phyloP scores from a whole-genome alignment of 2,113 vertebrate genomes.

The Macquaria ambigua region DNA sequence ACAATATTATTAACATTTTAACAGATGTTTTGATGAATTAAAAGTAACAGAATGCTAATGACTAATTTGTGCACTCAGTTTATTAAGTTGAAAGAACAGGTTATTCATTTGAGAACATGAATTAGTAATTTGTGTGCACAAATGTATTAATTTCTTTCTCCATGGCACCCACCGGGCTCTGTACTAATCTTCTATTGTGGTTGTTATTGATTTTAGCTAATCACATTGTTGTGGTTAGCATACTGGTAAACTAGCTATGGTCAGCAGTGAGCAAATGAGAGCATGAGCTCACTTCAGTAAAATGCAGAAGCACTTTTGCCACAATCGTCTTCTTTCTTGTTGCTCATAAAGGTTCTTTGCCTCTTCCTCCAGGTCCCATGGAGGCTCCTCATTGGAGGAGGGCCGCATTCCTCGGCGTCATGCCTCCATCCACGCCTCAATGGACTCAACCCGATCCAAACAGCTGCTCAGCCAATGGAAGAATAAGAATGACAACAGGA shows the following conservation, averaged over 20 bases:
- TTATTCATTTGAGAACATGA: neutral
- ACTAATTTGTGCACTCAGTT: neutral
- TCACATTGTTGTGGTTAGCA: neutral
- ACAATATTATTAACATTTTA: neutral
- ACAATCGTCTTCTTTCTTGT: neutral
- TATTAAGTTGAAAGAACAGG: neutral
- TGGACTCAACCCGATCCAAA: slow-evolving; percentile 96
- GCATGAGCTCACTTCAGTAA: neutral
- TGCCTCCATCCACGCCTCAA: slow-evolving; percentile 93
- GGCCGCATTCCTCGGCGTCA: slow-evolving; percentile 89
- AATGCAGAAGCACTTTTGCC: neutral
- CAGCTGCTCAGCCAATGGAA: slow-evolving; percentile 98
- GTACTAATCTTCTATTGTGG: neutral
- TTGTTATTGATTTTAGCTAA: neutral
- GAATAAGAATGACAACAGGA: slow-evolving; percentile 93
- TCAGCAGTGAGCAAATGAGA: neutral
- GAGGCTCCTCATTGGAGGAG: slow-evolving; percentile 91
- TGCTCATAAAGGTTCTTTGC: neutral
- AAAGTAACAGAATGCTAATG: neutral
- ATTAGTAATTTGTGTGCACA: neutral
- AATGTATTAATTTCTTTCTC: neutral
- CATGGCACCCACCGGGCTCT: neutral
- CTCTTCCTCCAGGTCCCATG: slow-evolving; percentile 79
- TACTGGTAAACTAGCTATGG: neutral
- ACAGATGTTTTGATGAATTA: neutral